Conservation (phyloP, 2,797 vertebrate genomes). For the Botia kubotai region DNA sequence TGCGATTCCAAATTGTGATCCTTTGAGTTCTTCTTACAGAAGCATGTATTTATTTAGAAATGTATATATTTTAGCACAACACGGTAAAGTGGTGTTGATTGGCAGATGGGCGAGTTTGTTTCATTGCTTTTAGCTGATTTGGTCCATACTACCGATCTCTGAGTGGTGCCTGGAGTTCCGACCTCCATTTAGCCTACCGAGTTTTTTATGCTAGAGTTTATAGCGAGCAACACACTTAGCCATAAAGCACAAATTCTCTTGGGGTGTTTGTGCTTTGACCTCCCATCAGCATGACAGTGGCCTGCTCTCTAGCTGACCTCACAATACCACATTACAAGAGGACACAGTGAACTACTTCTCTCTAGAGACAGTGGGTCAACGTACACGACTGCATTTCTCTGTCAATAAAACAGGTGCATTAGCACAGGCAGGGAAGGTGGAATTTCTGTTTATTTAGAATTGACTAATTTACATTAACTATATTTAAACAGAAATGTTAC, state of each 20-base stretch:
- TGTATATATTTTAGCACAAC: not conserved
- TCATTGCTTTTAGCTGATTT: not conserved
- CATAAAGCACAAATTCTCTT: constrained; percentile 42
- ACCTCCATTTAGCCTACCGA: not conserved
- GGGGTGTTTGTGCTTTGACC: constrained; percentile 51
- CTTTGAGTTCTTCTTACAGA: not conserved
- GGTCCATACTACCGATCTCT: not conserved
- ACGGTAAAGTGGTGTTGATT: not conserved
- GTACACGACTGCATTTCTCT: constrained; percentile 35
- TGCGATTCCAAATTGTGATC: not conserved
- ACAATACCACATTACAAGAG: constrained; percentile 56
- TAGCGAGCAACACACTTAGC: constrained; percentile 20
- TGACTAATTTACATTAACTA: not conserved
- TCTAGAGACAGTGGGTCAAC: constrained; percentile 56
- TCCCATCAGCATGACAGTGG: constrained; percentile 50
- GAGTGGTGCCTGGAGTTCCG: too few relatives aligned
- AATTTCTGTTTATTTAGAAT: not conserved
- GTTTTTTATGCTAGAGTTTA: constrained; percentile 26
- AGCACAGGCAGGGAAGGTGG: not conserved
- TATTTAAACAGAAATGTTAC: not conserved
- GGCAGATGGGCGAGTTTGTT: not conserved
- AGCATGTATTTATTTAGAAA: not conserved
- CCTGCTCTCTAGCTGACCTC: constrained; percentile 59
- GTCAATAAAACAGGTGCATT: constrained; percentile 43
- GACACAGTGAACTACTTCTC: constrained; percentile 58